Evolutionary conservation across 2,797 vertebrate genomes (phyloP).

Genomic region (Pseudochaenichthys georgianus): DNA sequence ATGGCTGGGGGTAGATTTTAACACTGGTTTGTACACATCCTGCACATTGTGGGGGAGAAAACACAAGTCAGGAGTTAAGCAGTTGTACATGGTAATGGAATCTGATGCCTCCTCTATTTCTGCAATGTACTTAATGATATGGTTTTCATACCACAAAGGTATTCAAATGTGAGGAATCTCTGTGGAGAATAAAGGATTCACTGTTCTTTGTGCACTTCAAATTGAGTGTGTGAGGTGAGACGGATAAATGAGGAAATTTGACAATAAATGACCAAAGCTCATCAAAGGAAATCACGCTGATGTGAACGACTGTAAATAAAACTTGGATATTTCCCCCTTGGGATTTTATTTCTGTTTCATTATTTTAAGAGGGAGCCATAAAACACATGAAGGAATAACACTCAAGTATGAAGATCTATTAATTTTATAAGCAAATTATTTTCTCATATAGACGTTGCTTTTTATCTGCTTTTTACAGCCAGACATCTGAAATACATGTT

Average conservation of each 20-base stretch:
- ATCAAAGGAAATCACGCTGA: slow-evolving; percentile 57
- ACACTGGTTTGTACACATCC: slow-evolving; percentile 78
- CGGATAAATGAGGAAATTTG: slow-evolving; percentile 57
- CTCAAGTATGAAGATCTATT: slow-evolving; percentile 56
- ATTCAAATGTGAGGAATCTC: slow-evolving; percentile 56
- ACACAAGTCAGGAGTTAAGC: slow-evolving; percentile 50
- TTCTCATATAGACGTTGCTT: slow-evolving; percentile 54
- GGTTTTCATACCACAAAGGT: slow-evolving; percentile 68
- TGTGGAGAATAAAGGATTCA: slow-evolving; percentile 58
- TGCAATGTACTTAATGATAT: slow-evolving; percentile 70
- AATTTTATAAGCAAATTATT: slow-evolving; percentile 75
- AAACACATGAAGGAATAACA: slow-evolving; percentile 59
- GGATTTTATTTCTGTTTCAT: slow-evolving; percentile 60
- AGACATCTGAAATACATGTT: slow-evolving; percentile 72
- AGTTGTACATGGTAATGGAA: slow-evolving; percentile 66
- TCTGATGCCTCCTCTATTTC: slow-evolving; percentile 60
- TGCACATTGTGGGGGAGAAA: slow-evolving; percentile 33
- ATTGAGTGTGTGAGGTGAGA: slow-evolving; percentile 57
- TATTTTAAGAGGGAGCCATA: slow-evolving; percentile 56
- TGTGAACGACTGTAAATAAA: slow-evolving; percentile 52
- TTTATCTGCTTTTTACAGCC: slow-evolving; percentile 63
- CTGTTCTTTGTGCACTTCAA: slow-evolving; percentile 59
- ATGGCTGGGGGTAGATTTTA: slow-evolving; percentile 70
- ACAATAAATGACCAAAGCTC: slow-evolving; percentile 64
- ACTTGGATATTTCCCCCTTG: slow-evolving; percentile 31